Conservation (phyloP, 2,113 vertebrate species). For the Verasper variegatus region DNA sequence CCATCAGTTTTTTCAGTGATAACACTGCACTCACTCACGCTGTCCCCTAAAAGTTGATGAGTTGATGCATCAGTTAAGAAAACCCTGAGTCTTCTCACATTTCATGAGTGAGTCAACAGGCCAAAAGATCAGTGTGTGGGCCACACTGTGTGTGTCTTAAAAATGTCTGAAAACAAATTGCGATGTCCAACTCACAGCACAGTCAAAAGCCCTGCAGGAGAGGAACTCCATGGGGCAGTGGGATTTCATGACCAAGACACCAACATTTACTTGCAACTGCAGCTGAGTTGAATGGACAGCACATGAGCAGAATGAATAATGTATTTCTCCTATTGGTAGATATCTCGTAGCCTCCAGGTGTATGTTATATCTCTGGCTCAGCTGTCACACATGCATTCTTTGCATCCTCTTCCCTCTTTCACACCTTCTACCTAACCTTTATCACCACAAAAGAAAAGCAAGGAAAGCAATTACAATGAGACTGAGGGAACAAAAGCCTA, state of each 20-base stretch:
- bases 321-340: not conserved
- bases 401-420: constrained; percentile 12
- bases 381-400: constrained; percentile 16
- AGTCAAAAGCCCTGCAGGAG: not conserved
- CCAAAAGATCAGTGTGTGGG: no score
- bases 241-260: not conserved
- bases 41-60: no score
- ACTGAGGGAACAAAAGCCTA: not conserved
- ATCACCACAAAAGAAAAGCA: constrained; percentile 11
- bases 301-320: not conserved
- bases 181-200: not conserved
- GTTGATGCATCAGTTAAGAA: no score
- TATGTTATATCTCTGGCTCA: constrained; percentile 28
- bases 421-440: constrained; percentile 7
- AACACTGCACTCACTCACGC: not conserved
- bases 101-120: no score
- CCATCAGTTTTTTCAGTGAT: not conserved
- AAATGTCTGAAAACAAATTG: no score
- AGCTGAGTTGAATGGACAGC: not conserved
- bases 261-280: not conserved
- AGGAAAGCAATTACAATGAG: constrained; percentile 4
- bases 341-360: not conserved
- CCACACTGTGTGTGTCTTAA: no score
- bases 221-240: not conserved
- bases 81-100: no score